Evolutionary conservation across 2,113 vertebrate species (phyloP).

Genomic region (Phaetusa simplex): DNA sequence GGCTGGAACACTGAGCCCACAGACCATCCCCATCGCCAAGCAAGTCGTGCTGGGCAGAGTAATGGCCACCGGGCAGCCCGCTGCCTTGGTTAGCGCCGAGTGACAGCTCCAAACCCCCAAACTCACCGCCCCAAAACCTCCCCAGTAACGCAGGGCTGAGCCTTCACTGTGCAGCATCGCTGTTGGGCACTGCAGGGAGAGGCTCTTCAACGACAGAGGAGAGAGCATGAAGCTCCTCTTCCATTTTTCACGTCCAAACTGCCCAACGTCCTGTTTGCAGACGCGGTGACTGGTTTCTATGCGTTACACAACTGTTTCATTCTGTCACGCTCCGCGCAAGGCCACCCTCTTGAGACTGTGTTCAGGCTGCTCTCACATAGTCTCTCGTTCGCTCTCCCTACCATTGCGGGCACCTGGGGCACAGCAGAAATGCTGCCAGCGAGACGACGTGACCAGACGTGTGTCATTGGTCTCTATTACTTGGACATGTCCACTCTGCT

Average conservation of each 20-base stretch:
- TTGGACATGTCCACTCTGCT: neutral
- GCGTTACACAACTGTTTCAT: neutral
- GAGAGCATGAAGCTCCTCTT: neutral
- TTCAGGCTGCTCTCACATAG: neutral
- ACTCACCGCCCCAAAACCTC: neutral
- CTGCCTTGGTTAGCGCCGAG: neutral
- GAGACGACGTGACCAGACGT: neutral
- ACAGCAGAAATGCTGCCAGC: neutral
- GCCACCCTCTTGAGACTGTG: neutral
- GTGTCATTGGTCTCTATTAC: neutral
- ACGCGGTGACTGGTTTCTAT: rapidly evolving
- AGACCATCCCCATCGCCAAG: neutral
- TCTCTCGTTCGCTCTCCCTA: neutral
- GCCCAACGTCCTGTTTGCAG: neutral
- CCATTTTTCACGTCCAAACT: neutral
- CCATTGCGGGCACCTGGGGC: neutral
- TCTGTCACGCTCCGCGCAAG: neutral
- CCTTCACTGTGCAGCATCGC: neutral
- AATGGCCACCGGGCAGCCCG: rapidly evolving
- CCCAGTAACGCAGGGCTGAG: neutral
- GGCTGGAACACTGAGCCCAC: neutral
- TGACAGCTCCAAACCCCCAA: neutral
- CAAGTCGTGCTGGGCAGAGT: neutral
- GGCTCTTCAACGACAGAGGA: neutral
- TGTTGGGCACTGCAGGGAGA: neutral